phyloP scores from a whole-genome alignment of 2,113 vertebrate species.

The Entosphenus tridentatus region DNA sequence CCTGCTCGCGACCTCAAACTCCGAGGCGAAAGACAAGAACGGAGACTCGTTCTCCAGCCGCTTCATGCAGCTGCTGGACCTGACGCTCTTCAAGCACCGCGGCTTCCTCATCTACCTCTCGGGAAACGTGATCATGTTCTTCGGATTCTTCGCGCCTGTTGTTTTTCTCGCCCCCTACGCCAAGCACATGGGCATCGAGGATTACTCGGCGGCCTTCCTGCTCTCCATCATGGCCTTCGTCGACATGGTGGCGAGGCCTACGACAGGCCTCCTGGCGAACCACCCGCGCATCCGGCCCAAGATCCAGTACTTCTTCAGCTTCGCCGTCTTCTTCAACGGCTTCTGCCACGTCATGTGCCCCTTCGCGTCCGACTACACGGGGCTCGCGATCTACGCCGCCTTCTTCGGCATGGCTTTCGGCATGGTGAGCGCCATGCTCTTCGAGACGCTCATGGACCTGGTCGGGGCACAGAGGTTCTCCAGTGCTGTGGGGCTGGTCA shows the following conservation, averaged over 20 bases:
- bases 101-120: conserved; percentile 89
- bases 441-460: conserved; percentile 83
- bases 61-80: conserved; percentile 27
- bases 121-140: conserved; percentile 84
- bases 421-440: conserved; percentile 79
- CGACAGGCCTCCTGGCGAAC: conserved; percentile 66
- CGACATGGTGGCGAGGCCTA: conserved; percentile 78
- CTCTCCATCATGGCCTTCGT: conserved; percentile 76
- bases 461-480: conserved; percentile 72
- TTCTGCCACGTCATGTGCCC: conserved; percentile 69
- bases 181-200: conserved; percentile 64
- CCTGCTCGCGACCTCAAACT: too few species aligned
- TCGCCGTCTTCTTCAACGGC: conserved; percentile 64
- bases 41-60: not conserved
- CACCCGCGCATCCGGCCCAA: conserved; percentile 46
- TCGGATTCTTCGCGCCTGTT: conserved; percentile 79
- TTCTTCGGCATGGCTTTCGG: conserved; percentile 92
- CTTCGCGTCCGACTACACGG: conserved; percentile 37
- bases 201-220: conserved; percentile 70
- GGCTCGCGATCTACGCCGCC: conserved; percentile 54
- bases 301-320: conserved; percentile 89
- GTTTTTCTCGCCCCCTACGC: conserved; percentile 79
- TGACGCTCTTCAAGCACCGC: conserved; percentile 74
- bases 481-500: conserved; percentile 79
- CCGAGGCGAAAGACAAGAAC: too few species aligned